Conservation (phyloP, 2,888 invertebrate genomes). For the Bedellia somnulentella region DNA sequence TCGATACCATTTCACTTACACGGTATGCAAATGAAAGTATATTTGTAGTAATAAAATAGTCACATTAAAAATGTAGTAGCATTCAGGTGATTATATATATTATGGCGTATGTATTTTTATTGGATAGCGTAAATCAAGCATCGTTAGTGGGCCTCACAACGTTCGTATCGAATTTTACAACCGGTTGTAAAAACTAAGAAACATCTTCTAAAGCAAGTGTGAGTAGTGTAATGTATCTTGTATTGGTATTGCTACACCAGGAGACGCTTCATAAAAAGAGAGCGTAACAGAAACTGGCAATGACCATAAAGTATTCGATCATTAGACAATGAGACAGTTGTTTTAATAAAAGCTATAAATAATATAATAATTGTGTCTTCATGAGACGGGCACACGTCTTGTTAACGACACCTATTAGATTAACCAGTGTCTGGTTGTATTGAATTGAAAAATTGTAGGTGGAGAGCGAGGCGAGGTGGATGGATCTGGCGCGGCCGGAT, state of each 20-base stretch:
- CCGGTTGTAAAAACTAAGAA: conserved; percentile 50
- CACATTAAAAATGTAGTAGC: conserved; percentile 26
- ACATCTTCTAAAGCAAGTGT: too few species aligned
- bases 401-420: conserved; percentile 59
- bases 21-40: conserved; percentile 8
- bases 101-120: conserved; percentile 39
- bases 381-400: conserved; percentile 59
- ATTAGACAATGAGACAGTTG: conserved; percentile 35
- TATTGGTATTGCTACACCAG: not conserved
- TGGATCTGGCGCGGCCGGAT: too few species aligned
- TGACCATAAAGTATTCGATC: too few species aligned
- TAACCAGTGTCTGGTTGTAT: conserved; percentile 42
- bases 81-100: conserved; percentile 40
- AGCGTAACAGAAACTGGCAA: conserved; percentile 22
- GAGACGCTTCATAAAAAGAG: conserved; percentile 11
- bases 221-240: too few species aligned
- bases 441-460: conserved; percentile 62
- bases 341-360: conserved; percentile 47
- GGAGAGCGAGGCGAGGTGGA: conserved; percentile 54
- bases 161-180: conserved; percentile 52
- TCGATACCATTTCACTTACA: conserved; percentile 1
- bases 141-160: conserved; percentile 36
- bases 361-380: too few species aligned
- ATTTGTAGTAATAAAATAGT: conserved; percentile 28
- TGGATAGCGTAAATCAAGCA: conserved; percentile 50